Evolutionary conservation across 2,888 invertebrate species (phyloP).

Genomic region (Drosophila neotestacea): DNA sequence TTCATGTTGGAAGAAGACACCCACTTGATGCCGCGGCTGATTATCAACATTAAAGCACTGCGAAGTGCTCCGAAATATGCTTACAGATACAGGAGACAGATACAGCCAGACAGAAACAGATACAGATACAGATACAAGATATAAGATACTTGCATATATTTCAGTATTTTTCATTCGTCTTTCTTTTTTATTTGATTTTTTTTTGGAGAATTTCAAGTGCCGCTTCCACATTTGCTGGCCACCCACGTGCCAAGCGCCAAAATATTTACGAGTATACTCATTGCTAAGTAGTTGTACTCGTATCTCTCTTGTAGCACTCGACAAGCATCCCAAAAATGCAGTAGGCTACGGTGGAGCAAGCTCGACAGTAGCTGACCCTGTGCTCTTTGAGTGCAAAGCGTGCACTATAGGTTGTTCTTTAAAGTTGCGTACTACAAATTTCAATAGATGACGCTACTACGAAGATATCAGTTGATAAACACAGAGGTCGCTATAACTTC

Average conservation of each 20-base stretch:
- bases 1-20: constrained; percentile 65
- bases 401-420: too few species aligned
- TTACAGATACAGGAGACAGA: constrained; percentile 9
- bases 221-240: constrained; percentile 68
- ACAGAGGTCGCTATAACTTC: too few species aligned
- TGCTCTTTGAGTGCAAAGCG: too few species aligned
- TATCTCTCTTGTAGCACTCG: constrained; percentile 14
- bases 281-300: constrained; percentile 26
- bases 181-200: constrained; percentile 17
- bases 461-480: too few species aligned
- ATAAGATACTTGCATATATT: constrained; percentile 17
- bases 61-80: constrained; percentile 10
- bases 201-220: constrained; percentile 51
- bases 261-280: constrained; percentile 40
- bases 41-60: constrained; percentile 41
- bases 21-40: constrained; percentile 57
- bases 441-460: too few species aligned
- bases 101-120: constrained; percentile 5
- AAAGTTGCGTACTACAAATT: too few species aligned
- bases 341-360: too few species aligned
- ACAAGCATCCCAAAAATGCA: constrained; percentile 10
- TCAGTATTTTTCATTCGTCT: not conserved
- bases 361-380: too few species aligned
- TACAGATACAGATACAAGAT: constrained; percentile 16
- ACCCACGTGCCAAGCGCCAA: constrained; percentile 62